Percentiles rank a stretch among this genome's conserved stretches.
Evolutionary conservation across 23 tunicate species (phyloP).

Genomic region (Halocynthia roretzi): DNA sequence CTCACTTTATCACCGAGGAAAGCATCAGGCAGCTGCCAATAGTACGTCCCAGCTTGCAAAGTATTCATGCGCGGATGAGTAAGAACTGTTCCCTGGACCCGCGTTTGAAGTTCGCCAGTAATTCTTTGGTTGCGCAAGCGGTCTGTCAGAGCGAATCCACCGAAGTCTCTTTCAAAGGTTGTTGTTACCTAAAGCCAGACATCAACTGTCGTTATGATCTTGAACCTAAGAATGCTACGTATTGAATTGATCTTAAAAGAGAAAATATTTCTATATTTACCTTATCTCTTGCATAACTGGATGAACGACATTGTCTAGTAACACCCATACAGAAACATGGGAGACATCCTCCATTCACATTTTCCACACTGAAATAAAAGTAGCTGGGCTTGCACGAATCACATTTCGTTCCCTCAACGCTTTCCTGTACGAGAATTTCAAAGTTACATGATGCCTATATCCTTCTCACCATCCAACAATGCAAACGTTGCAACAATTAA

Average conservation of each 20-base stretch:
- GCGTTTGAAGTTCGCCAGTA: not conserved
- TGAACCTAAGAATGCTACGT: not conserved
- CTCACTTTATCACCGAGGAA: conserved; percentile 88
- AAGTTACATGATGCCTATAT: not conserved
- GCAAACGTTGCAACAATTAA: not conserved
- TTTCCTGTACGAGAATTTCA: conserved; percentile 30
- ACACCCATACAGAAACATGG: conserved; percentile 99
- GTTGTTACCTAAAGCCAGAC: conserved; percentile 17
- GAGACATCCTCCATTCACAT: conserved; percentile 71
- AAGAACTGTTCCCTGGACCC: conserved; percentile 8
- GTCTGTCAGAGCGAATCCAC: conserved; percentile 49
- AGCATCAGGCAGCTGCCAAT: conserved; percentile 76
- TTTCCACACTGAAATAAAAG: conserved; percentile 55
- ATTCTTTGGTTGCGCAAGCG: conserved; percentile 10
- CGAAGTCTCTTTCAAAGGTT: conserved; percentile 30
- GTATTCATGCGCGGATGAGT: conserved; percentile 38
- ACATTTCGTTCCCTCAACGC: conserved; percentile 57
- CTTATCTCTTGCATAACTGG: conserved; percentile 36
- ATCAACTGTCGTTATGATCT: not conserved
- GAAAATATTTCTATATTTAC: conserved; percentile 25
- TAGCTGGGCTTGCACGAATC: conserved; percentile 64
- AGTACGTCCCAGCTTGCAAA: conserved; percentile 42
- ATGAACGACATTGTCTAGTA: conserved; percentile 62
- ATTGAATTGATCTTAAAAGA: not conserved
- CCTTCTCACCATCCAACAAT: not conserved